Evolutionary conservation across 2,888 invertebrate species (phyloP).

Genomic region (Arge pagana): DNA sequence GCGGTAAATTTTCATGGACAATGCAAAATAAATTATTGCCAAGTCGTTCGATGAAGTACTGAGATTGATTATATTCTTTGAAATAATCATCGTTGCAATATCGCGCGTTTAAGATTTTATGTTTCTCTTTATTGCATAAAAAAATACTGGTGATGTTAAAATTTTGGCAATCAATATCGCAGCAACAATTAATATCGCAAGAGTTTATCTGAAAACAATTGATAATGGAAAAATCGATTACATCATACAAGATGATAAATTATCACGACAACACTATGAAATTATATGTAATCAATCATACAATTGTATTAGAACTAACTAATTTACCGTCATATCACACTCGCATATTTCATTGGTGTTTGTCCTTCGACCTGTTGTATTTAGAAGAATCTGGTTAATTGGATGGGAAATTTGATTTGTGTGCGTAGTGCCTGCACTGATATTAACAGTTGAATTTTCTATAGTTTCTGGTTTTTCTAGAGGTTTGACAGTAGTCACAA

Average conservation of each 20-base stretch:
- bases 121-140: constrained; percentile 60
- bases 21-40: constrained; percentile 65
- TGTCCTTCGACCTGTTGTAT: constrained; percentile 20
- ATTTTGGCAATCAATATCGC: constrained; percentile 74
- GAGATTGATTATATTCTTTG: constrained; percentile 63
- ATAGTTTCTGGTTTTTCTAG: too few species aligned
- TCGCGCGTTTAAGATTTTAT: constrained; percentile 50
- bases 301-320: constrained; percentile 4
- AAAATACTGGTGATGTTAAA: constrained; percentile 67
- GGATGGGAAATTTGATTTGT: too few species aligned
- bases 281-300: constrained; percentile 12
- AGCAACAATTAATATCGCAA: constrained; percentile 86
- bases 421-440: too few species aligned
- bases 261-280: constrained; percentile 13
- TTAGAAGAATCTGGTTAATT: constrained; percentile 20
- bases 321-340: constrained; percentile 64
- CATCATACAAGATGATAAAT: constrained; percentile 19
- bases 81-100: constrained; percentile 63
- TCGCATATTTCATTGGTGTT: constrained; percentile 58
- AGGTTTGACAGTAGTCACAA: too few species aligned
- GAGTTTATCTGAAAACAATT: constrained; percentile 60
- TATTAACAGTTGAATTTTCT: too few species aligned
- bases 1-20: constrained; percentile 64
- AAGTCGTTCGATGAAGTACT: constrained; percentile 51
- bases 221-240: constrained; percentile 20